These are phyloP conservation scores for Drosophila cardini DNA, from an alignment of 1,140 invertebrate species.

Conservation along the genomic window DNA sequence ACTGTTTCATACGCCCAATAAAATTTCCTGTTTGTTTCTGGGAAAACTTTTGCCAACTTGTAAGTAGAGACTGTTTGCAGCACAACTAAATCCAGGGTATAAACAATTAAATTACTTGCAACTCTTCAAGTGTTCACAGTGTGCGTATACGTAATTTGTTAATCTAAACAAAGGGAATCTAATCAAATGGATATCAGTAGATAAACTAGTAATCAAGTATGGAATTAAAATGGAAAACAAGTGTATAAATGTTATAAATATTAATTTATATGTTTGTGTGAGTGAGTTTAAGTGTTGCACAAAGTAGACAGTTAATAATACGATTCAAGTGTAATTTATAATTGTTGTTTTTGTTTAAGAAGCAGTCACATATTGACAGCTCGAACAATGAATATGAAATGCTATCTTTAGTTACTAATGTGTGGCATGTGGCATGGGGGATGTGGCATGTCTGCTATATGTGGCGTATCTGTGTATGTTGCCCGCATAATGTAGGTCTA, in stretches of 20 bases:
- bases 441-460: neutral
- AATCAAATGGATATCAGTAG: slow-evolving; percentile 1
- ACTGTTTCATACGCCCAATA: too few species aligned
- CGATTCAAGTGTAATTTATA: slow-evolving; percentile 39
- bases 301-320: slow-evolving; percentile 35
- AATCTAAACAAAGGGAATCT: slow-evolving; percentile 4
- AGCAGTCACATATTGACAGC: slow-evolving; percentile 43
- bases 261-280: slow-evolving; percentile 21
- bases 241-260: slow-evolving; percentile 2
- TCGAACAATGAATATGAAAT: slow-evolving; percentile 45
- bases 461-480: slow-evolving; percentile 22
- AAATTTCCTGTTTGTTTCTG: too few species aligned
- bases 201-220: slow-evolving; percentile 8
- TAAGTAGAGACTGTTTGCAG: neutral
- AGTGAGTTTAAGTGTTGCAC: slow-evolving; percentile 12
- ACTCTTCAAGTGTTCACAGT: neutral
- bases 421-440: slow-evolving; percentile 1
- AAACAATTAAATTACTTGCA: neutral
- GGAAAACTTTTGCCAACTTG: too few species aligned
- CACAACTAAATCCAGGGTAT: neutral
- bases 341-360: slow-evolving; percentile 23
- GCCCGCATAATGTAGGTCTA: slow-evolving; percentile 64
- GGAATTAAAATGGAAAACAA: slow-evolving; percentile 18
- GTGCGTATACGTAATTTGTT: slow-evolving; percentile 9
- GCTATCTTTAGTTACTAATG: slow-evolving; percentile 19